Conservation (phyloP, 92 coral and sea anemone genomes). For the Pocillopora grandis region DNA sequence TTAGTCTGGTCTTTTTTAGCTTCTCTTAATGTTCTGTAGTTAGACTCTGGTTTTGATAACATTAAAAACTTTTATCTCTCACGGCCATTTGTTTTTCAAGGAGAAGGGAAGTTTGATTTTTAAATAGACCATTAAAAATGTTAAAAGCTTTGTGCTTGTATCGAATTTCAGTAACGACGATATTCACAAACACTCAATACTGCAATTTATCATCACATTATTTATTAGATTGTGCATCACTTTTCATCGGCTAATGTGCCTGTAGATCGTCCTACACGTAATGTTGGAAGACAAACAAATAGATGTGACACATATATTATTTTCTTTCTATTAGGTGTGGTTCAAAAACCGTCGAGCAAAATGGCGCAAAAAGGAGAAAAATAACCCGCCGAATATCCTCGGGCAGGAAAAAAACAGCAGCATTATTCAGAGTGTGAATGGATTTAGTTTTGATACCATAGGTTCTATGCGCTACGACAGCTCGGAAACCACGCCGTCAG, state of each 20-base stretch:
- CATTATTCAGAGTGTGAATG: constrained; percentile 79
- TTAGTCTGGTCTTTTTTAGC: constrained; percentile 16
- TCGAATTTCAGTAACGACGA: constrained; percentile 29
- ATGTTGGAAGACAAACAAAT: constrained; percentile 27
- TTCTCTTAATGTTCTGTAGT: constrained; percentile 7
- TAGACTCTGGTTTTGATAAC: not conserved
- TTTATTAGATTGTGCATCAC: constrained; percentile 28
- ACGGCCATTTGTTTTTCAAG: constrained; percentile 2
- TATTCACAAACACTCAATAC: constrained; percentile 32
- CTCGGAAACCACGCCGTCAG: constrained; percentile 77
- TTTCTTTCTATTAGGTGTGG: constrained; percentile 79
- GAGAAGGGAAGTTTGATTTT: constrained; percentile 24
- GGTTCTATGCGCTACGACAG: constrained; percentile 79
- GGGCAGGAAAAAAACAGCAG: constrained; percentile 78
- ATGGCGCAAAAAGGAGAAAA: constrained; percentile 97
- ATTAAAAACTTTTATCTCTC: not conserved
- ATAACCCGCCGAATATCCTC: constrained; percentile 78
- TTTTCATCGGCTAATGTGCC: constrained; percentile 24
- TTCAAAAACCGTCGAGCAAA: constrained; percentile 97
- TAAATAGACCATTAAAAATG: constrained; percentile 28
- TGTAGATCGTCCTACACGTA: constrained; percentile 24
- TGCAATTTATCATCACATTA: constrained; percentile 40
- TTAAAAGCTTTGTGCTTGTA: constrained; percentile 36
- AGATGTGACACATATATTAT: constrained; percentile 32
- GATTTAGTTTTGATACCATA: constrained; percentile 63